Percentiles rank a stretch among this genome's conserved stretches.
These are phyloP conservation scores for Vireo altiloquus DNA, from an alignment of 2,113 vertebrate species.

Conservation along the genomic window DNA sequence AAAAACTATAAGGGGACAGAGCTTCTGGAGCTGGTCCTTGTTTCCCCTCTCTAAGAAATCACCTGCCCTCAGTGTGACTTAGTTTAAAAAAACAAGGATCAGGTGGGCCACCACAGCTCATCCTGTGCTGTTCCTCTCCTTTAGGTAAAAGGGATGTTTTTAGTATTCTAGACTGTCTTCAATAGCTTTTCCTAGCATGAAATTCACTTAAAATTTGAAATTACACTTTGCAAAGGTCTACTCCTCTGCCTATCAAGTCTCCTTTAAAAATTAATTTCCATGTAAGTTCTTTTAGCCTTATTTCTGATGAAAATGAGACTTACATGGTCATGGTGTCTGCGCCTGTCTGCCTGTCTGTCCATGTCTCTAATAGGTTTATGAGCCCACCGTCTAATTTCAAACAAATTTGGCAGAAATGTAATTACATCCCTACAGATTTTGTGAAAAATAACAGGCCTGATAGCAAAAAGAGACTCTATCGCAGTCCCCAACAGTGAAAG, in stretches of 20 bases:
- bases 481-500: neutral
- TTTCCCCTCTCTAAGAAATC: neutral
- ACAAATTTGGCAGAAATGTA: neutral
- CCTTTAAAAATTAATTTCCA: slow-evolving; percentile 6
- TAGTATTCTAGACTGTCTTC: neutral
- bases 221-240: neutral
- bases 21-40: neutral
- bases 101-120: neutral
- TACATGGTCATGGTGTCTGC: neutral
- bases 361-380: neutral
- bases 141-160: neutral
- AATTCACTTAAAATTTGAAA: slow-evolving; percentile 34
- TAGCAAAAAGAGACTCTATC: neutral
- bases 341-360: neutral
- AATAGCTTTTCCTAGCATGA: neutral
- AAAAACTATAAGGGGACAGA: neutral
- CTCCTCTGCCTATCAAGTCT: neutral
- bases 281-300: neutral
- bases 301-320: neutral
- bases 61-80: neutral
- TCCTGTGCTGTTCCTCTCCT: neutral
- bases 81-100: neutral
- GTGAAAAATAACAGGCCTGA: neutral
- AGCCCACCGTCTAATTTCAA: neutral
- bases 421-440: neutral